Evolutionary conservation across 2,797 vertebrate genomes (phyloP).

Genomic region (Graptemys geographica): DNA sequence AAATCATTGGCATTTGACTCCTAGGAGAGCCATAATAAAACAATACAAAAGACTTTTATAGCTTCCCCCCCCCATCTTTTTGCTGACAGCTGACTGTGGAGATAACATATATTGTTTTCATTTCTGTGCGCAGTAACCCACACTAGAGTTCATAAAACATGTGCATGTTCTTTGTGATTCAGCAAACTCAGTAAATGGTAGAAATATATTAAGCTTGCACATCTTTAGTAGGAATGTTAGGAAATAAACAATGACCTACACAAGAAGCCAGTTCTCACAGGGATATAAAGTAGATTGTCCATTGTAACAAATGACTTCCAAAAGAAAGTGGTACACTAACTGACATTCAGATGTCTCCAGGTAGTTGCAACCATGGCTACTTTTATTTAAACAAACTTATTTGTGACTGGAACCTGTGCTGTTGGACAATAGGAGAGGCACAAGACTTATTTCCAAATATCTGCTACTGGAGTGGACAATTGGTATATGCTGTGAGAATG

Average conservation of each 20-base stretch:
- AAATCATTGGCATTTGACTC: constrained; percentile 26
- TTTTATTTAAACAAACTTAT: background rate
- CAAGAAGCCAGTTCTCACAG: constrained; percentile 47
- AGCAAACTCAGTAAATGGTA: constrained; percentile 32
- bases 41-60: background rate
- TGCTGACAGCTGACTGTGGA: constrained; percentile 21
- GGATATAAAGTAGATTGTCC: constrained; percentile 41
- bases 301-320: constrained; percentile 36
- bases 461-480: background rate
- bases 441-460: background rate
- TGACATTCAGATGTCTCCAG: background rate
- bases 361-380: background rate
- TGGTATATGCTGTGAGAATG: background rate
- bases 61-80: background rate
- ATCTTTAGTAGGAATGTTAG: constrained; percentile 34
- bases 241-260: constrained; percentile 26
- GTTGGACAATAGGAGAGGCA: accelerated
- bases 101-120: constrained; percentile 42
- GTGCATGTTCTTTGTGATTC: constrained; percentile 22
- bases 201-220: constrained; percentile 51
- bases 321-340: constrained; percentile 18
- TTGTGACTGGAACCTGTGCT: background rate
- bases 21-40: constrained; percentile 22
- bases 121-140: constrained; percentile 39
- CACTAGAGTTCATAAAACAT: constrained; percentile 52